Conservation (phyloP, 2,113 vertebrate species). For the Stercorarius parasiticus region DNA sequence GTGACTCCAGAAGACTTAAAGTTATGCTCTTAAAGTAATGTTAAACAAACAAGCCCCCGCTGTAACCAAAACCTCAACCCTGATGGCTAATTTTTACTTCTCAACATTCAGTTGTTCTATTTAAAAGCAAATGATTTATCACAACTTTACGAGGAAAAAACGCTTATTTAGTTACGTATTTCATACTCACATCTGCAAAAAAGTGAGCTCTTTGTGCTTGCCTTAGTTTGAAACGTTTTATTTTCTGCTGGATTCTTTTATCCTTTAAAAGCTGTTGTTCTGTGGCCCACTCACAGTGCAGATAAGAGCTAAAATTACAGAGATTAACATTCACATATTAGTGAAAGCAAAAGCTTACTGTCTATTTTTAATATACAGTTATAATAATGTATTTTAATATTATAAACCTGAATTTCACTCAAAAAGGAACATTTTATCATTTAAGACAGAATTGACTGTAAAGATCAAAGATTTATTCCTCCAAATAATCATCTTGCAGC, state of each 20-base stretch:
- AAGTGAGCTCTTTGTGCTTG: constrained; percentile 98
- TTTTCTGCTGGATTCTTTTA: constrained; percentile 99
- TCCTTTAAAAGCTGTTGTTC: constrained; percentile 96
- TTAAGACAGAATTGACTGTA: not conserved
- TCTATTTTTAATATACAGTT: not conserved
- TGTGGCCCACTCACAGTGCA: constrained; percentile 99
- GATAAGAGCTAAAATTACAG: constrained; percentile 86
- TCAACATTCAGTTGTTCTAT: not conserved
- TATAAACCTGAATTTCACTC: not conserved
- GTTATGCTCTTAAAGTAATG: not conserved
- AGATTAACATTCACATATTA: constrained; percentile 37
- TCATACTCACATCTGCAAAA: constrained; percentile 94
- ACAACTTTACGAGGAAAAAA: not conserved
- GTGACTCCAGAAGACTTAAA: not conserved
- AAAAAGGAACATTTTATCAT: not conserved
- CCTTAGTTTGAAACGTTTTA: constrained; percentile 97
- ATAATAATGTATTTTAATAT: not conserved
- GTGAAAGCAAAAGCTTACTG: not conserved
- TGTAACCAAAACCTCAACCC: not conserved
- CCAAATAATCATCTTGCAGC: not conserved
- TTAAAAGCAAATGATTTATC: not conserved
- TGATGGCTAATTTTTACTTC: not conserved
- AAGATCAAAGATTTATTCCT: not conserved
- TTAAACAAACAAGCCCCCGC: not conserved
- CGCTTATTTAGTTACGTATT: not conserved